Percentiles rank a stretch among this genome's conserved stretches.
Conservation (phyloP, 1,140 invertebrate species). For the Formica selysi region DNA sequence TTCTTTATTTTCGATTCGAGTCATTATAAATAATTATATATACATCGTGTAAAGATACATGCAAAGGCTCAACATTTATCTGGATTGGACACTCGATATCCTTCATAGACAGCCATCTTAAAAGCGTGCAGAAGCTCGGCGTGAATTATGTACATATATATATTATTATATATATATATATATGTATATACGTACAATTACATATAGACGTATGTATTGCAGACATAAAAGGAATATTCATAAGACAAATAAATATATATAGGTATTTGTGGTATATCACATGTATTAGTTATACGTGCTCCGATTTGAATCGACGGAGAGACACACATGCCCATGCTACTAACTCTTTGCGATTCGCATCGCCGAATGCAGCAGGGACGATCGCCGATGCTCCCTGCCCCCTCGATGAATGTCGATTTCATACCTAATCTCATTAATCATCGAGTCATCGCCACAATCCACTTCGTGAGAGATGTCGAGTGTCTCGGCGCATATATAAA, state of each 20-base stretch:
- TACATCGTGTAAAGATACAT: constrained; percentile 43
- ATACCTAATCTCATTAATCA: constrained; percentile 74
- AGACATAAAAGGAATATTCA: constrained; percentile 17
- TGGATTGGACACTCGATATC: constrained; percentile 56
- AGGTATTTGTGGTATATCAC: constrained; percentile 8
- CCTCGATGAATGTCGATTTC: constrained; percentile 72
- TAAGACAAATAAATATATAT: constrained; percentile 26
- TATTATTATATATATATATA: constrained; percentile 11
- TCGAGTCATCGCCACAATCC: constrained; percentile 67
- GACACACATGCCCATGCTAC: constrained; percentile 84
- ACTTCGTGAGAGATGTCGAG: constrained; percentile 53
- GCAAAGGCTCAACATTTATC: constrained; percentile 70
- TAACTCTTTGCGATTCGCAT: constrained; percentile 75
- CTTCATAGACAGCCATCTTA: constrained; percentile 76
- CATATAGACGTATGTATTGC: not conserved
- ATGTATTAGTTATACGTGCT: constrained; percentile 65
- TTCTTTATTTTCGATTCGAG: not conserved
- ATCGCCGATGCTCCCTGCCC: constrained; percentile 68
- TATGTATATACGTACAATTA: constrained; percentile 19
- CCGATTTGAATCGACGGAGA: constrained; percentile 75
- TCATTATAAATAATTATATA: constrained; percentile 7
- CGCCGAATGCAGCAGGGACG: constrained; percentile 66
- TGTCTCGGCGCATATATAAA: constrained; percentile 26
- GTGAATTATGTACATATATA: constrained; percentile 71
- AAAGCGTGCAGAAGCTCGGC: constrained; percentile 84